Conservation (phyloP, 64 coral and sea anemone species). For the Pachyseris speciosa region DNA sequence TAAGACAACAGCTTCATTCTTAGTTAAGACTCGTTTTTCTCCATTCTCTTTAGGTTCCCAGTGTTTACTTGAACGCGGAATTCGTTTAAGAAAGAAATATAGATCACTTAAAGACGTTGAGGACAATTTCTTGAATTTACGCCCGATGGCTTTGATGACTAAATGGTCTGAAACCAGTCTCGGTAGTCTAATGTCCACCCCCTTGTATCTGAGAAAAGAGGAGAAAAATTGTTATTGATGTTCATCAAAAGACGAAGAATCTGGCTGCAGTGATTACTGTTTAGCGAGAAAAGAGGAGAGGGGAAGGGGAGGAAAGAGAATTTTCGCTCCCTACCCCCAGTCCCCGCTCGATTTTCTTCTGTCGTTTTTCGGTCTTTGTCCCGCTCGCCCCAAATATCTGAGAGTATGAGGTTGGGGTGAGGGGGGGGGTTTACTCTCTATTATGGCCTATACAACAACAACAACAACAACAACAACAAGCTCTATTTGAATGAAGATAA, state of each 20-base stretch:
- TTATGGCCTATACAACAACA: too few relatives aligned
- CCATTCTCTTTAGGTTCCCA: neutral
- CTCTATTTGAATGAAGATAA: too few relatives aligned
- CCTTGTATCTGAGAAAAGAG: neutral
- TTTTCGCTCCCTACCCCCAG: too few relatives aligned
- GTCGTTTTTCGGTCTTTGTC: too few relatives aligned
- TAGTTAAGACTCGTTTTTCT: neutral
- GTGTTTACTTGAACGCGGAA: neutral
- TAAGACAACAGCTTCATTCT: neutral
- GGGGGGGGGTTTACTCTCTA: too few relatives aligned
- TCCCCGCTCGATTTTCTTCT: too few relatives aligned
- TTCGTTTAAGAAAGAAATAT: neutral
- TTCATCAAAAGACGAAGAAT: neutral
- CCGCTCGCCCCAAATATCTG: too few relatives aligned
- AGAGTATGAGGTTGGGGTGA: too few relatives aligned
- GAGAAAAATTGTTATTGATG: neutral
- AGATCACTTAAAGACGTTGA: neutral
- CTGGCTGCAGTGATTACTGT: neutral
- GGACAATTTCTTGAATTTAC: conserved; percentile 6
- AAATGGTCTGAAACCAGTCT: neutral
- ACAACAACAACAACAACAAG: too few relatives aligned
- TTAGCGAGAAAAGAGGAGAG: too few relatives aligned
- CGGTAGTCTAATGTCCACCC: neutral
- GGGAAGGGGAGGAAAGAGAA: too few relatives aligned
- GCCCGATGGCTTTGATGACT: neutral